Evolutionary conservation across 2,797 vertebrate genomes (phyloP), one percentile per base, ranked within the genome.

Genomic region (Tolypeutes matacus): DNA sequence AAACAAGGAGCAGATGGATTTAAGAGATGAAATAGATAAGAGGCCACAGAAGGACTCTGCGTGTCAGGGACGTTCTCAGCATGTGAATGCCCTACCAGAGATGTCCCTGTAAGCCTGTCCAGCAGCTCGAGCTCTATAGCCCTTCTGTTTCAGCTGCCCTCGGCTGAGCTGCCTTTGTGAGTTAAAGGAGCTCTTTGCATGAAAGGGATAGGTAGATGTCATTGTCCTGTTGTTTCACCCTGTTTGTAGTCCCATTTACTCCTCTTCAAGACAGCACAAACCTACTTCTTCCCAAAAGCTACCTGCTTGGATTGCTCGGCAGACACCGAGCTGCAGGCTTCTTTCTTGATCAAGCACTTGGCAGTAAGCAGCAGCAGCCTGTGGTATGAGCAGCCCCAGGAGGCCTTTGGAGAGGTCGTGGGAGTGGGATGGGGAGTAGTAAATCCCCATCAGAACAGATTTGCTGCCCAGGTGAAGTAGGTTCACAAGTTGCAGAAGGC

Each of bases 131-230:
- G 12, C 42, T 17, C 65, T 11, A 29, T 15, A 29, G 75, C 91
- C 36, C 64, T 46, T 73, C 73, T 82, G 60, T 65, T 70, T 60
- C 58, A 42, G 36, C 64, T 64, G 21, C 80, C 49, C 23, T 78
- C 34, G 49, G 51, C 67, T 8, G 36, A 82, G 15, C 77, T 75
- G 65, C 29, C 73, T 82, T 81, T 70, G 21, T 69, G 53, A 90
- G 86, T 60, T 84, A 49, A 53, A 87, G 83, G 70, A 85, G 42
- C 58, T 93, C 82, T 86, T 90, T 83, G n/a, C 73, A 39, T 78
- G 31, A 39, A 36, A 89, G 51, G 46, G 13, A 21, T 53, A 20
- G 70, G 64, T 36, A 86, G 51, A 84, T 29, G 67, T 17, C 31
- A 2, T 11, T 27, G 53, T 53, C 51, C 72, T 92, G 0, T 76